Percentiles rank a stretch among this genome's conserved stretches.
Conservation (phyloP, 2,888 invertebrate genomes). For the Pegoplata infirma region DNA sequence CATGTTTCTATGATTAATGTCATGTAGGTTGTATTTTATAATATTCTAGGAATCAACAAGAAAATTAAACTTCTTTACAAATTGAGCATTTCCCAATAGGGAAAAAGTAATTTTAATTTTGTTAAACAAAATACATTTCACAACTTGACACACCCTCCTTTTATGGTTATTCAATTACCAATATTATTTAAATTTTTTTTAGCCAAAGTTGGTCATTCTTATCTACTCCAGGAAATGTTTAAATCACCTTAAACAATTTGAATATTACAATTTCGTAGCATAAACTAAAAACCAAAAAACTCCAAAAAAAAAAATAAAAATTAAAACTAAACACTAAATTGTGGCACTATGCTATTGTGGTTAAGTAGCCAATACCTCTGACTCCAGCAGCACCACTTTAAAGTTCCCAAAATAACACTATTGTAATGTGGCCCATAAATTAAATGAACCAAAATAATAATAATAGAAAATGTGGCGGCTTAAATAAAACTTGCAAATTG, state of each 20-base stretch:
- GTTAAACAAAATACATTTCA: background rate
- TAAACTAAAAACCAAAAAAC: background rate
- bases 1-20: background rate
- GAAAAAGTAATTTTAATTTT: background rate
- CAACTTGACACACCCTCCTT: conserved; percentile 42
- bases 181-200: conserved; percentile 30
- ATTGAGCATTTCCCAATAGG: background rate
- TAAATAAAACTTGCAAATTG: conserved; percentile 44
- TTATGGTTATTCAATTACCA: conserved; percentile 43
- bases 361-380: background rate
- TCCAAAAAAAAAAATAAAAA: background rate
- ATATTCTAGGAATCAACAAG: too few species aligned
- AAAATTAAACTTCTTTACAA: background rate
- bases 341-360: background rate
- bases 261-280: background rate
- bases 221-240: conserved; percentile 72
- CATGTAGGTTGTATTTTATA: background rate
- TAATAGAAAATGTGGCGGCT: conserved; percentile 15
- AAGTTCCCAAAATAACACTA: background rate
- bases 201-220: conserved; percentile 65
- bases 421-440: conserved; percentile 7
- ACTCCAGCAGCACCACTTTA: background rate
- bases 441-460: conserved; percentile 17
- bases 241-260: conserved; percentile 57
- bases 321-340: background rate